Base-by-base conservation (phyloP, 2,888 invertebrate genomes). In the Heliconius ethilla region DNA sequence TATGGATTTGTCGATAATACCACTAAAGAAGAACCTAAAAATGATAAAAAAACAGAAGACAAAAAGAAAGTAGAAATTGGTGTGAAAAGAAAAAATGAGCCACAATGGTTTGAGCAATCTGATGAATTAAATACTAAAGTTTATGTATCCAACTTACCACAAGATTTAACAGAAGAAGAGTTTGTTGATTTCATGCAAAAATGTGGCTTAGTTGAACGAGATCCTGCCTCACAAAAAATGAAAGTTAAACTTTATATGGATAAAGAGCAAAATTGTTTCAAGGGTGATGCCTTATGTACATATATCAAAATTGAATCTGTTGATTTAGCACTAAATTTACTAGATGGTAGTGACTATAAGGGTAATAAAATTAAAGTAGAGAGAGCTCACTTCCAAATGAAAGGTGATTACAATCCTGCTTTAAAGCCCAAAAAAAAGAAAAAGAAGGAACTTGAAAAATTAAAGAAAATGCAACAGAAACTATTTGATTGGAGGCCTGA, bases 301-400 rank as follows among this genome's bases (percentile, higher is more conserved):
- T 99, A 99, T 87, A 98, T 99, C 75, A 98, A 98, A 96, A 97
- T 98, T 88, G 99, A 99, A 91, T 99, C 99, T 7, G 99, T 99
- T 2, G 97, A 98, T 55, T 92, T 99, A 85, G 99, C 99, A 1
- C 89, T 99, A 76, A 97, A 98, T 80, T 95, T 99, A 81, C 92
- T 99, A 70, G 99, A 99, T 92, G 99, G 98, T 2, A 96, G 96
- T 83, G 95, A 97, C 80, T 91, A 97, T 10, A 96, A 97, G 86
- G 98, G 97, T 0, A 96, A 97, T 76, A 97, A 96, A 85, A 95
- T 99, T 9, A 96, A 96, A 85, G 99, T 99, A 4, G 98, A 99
- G 92, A 95, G 96, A 84, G 99, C 99, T 6, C 97, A 97, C 86
- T 99, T 99, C 89, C 96, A 98, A 90, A 95, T 99, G 95, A 99